Evolutionary conservation across 2,888 invertebrate species (phyloP), one percentile per base, ranked within the genome.

Genomic region (Sipha maydis): DNA sequence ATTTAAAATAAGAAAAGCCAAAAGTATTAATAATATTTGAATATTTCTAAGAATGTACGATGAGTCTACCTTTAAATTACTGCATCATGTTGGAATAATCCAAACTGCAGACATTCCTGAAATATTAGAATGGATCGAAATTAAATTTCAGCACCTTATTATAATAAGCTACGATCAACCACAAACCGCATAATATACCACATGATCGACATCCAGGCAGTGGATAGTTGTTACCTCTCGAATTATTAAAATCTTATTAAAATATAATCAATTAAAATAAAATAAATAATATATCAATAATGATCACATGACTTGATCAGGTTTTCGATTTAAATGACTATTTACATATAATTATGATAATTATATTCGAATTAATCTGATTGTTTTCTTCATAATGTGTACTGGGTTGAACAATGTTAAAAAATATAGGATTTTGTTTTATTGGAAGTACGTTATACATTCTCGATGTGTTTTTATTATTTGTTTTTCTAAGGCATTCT

Each of bases 71-170:
- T 25, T 25, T 7, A 54, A 82, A 67, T n/a, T 48, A 31, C 48
- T 48, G 48, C 82, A 11, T 48, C 3, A n/a, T 71, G 21, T 83
- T 31, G 71, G 61, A 67, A 28, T 80, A 28, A 69, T 69, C 28
- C 19, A 28, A 38, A 48, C 28, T 41, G 21, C 67, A 9, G 28
- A 21, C 54, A 71, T 71, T 83, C 14, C 82, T 21, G 82, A 31
- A 73, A 83, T 83, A 71, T 71, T 73, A 7, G 73, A 73, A 73
- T 25, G 73, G 83, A 56, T 54, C 48, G 19, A 71, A 71, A 83
- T 83, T 71, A 48, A 82, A 83, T 71, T 83, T 83, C 25, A 31
- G 48, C 4, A 28, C 41, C 8, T 79, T 11, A 21, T 80, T 14
- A 48, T 77, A 80, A 61, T 67, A 67, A 48, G n/a, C 38, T n/a